Conservation (phyloP, 1,140 invertebrate species). For the Phortica variegata region DNA sequence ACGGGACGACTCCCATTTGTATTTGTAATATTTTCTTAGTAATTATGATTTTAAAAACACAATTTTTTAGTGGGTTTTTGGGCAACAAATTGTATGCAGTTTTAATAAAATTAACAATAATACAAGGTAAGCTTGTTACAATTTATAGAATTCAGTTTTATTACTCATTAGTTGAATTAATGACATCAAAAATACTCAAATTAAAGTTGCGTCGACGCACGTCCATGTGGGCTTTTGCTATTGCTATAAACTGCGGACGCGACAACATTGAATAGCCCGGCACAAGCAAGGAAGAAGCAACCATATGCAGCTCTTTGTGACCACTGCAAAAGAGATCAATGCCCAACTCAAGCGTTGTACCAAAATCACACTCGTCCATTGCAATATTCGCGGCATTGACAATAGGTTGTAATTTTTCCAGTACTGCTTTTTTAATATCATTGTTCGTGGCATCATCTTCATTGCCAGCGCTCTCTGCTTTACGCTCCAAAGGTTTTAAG, state of each 20-base stretch:
- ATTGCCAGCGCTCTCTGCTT: constrained; percentile 30
- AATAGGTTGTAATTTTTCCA: constrained; percentile 72
- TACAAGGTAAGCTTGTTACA: too few relatives aligned
- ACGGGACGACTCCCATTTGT: constrained; percentile 42
- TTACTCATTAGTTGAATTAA: background rate
- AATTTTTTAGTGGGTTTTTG: too few relatives aligned
- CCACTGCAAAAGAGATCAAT: constrained; percentile 82
- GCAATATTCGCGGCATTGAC: constrained; percentile 66
- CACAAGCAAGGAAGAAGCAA: constrained; percentile 66
- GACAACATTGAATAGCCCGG: constrained; percentile 78
- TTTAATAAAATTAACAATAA: constrained; percentile 4
- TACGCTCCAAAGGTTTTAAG: constrained; percentile 64
- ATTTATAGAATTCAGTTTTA: too few relatives aligned
- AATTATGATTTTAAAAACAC: constrained; percentile 24
- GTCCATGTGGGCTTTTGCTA: constrained; percentile 70
- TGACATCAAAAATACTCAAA: constrained; percentile 36
- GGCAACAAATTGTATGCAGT: constrained; percentile 25
- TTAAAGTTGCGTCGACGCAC: constrained; percentile 27
- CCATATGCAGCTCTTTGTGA: constrained; percentile 66
- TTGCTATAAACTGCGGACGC: constrained; percentile 72
- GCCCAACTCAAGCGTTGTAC: constrained; percentile 82
- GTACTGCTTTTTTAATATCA: constrained; percentile 60
- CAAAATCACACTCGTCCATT: constrained; percentile 92
- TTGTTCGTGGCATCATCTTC: constrained; percentile 64
- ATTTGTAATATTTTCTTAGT: constrained; percentile 34